Base-by-base conservation (phyloP, 2,113 vertebrate genomes). In the Theropithecus gelada region DNA sequence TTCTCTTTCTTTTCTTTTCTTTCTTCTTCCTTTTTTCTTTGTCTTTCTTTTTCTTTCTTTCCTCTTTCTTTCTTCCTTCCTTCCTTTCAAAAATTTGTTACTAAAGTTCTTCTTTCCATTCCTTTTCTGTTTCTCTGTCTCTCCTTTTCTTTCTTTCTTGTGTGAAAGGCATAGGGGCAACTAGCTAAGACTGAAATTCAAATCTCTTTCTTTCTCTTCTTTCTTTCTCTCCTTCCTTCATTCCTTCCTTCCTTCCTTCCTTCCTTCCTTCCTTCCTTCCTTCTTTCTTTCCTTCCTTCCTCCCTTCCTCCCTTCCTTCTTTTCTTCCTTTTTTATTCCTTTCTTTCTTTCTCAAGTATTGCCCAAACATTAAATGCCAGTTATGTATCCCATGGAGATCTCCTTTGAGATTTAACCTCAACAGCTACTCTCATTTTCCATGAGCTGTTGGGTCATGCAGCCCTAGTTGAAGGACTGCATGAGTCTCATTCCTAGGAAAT, bases 101-200 rank as follows among this genome's bases (percentile, higher is more conserved):
- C 32, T 6, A 17, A 32, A 10, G 2, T 38, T 18, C 6, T 7
- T 20, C 17, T 4, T 5, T 2, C 14, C 27, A 6, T 3, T 1
- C 7, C 3, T 5, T 4, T 23, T 16, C 16, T 10, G 2, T 2
- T 8, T 14, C 9, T 14, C 23, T 12, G 10, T 10, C 3, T 11
- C 22, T 75, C 22, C 30, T 43, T 50, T 18, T 38, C 55, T 40
- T 18, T 38, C 11, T 55, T 20, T n/a, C 68, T 78, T 7, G 4
- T 7, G 13, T 57, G 12, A 40, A 45, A 72, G 20, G 32, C 12
- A 27, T 38, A 64, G 55, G 43, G 25, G 61, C 8, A 70, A 27
- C 3, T 40, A 70, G 11, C 6, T 22, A 50, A 70, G 5, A 11
- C n/a, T 35, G 57, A 59, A 59, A 59, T 59, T 59, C 57, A 25